phyloP scores from a whole-genome alignment of 2,113 vertebrate genomes.

The Melanotaenia duboulayi region DNA sequence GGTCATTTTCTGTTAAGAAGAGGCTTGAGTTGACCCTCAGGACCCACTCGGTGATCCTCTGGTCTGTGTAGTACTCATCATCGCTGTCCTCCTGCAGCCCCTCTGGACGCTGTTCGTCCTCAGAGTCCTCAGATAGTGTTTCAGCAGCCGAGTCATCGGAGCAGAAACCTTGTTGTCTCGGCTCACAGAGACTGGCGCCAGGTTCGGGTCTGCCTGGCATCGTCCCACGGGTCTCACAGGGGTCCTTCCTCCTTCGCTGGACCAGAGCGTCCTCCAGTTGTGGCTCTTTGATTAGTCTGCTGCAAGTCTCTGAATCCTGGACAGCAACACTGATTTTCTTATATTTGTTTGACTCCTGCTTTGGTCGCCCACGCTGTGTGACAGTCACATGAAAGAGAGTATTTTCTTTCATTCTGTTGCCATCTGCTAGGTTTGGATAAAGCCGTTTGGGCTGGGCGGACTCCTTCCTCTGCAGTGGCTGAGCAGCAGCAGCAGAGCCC shows the following conservation, averaged over 20 bases:
- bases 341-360: not conserved
- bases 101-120: slow-evolving; percentile 23
- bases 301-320: slow-evolving; percentile 8
- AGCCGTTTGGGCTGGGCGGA: not conserved
- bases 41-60: slow-evolving; percentile 81
- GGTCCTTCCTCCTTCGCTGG: no score
- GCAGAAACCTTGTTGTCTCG: slow-evolving; percentile 38
- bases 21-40: slow-evolving; percentile 77
- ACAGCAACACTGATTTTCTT: slow-evolving; percentile 27
- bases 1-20: slow-evolving; percentile 63
- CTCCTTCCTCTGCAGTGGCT: no score
- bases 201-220: not conserved
- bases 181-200: slow-evolving; percentile 17
- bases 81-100: slow-evolving; percentile 23
- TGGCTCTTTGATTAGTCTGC: slow-evolving; percentile 14
- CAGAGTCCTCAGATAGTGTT: slow-evolving; percentile 59
- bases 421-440: not conserved
- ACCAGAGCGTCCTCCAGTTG: slow-evolving; percentile 6
- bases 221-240: no score
- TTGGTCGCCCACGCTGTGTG: slow-evolving; percentile 1
- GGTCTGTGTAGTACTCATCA: slow-evolving; percentile 75
- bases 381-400: slow-evolving; percentile 3
- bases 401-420: slow-evolving; percentile 27
- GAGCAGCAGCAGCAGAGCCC: no score
- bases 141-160: slow-evolving; percentile 67